These are phyloP conservation scores for Zhengitettix transpicula DNA, from an alignment of 2,888 invertebrate genomes.

Conservation along the genomic window DNA sequence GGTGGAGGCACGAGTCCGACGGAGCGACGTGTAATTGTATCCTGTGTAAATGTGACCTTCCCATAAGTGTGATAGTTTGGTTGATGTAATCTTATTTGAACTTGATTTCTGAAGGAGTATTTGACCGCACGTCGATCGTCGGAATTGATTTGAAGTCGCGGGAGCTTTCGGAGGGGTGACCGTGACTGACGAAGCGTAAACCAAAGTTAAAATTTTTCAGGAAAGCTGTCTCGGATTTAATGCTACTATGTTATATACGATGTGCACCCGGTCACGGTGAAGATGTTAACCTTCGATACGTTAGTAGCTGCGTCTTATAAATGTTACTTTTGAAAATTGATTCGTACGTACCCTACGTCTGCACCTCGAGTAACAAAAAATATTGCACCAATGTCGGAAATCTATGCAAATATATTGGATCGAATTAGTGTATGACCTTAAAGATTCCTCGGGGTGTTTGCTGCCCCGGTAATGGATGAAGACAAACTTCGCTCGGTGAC, in stretches of 20 bases:
- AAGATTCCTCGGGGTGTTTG: too few relatives aligned
- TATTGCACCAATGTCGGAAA: too few relatives aligned
- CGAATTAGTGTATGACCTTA: too few relatives aligned
- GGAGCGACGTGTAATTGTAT: not conserved
- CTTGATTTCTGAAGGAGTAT: not conserved
- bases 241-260: not conserved
- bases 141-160: not conserved
- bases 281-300: not conserved
- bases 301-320: not conserved
- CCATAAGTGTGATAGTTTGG: not conserved
- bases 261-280: too few relatives aligned
- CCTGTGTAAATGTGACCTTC: not conserved
- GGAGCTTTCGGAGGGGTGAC: not conserved
- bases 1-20: not conserved
- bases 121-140: not conserved
- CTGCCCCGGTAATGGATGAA: too few relatives aligned
- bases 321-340: not conserved
- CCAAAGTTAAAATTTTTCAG: not conserved
- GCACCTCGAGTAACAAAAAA: too few relatives aligned
- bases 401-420: too few relatives aligned
- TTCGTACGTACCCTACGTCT: too few relatives aligned
- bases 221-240: not conserved
- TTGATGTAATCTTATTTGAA: not conserved
- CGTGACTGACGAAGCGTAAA: not conserved
- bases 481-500: too few relatives aligned